Percentiles rank a stretch among this genome's conserved stretches.
Conservation (phyloP, 1,140 invertebrate species). For the Macrosteles quadrilineatus region DNA sequence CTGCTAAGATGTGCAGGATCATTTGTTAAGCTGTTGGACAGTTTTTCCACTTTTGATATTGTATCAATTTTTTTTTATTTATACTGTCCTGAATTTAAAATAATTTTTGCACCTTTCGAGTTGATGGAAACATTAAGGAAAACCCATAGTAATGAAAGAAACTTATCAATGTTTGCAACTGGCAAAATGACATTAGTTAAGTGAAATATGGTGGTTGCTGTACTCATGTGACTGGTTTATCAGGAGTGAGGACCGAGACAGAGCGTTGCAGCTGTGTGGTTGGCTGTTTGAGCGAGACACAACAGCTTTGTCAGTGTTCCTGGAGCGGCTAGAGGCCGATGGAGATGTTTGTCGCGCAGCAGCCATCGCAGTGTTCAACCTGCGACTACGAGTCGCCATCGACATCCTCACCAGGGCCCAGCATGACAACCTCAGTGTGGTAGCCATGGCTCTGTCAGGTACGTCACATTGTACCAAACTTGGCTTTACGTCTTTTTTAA, state of each 20-base stretch:
- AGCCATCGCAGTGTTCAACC: constrained; percentile 87
- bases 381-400: constrained; percentile 80
- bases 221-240: constrained; percentile 36
- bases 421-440: constrained; percentile 58
- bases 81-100: no score
- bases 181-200: no score
- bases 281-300: constrained; percentile 76
- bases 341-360: constrained; percentile 70
- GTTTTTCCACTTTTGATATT: neutral
- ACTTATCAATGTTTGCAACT: no score
- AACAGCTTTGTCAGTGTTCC: constrained; percentile 45
- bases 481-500: neutral
- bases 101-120: no score
- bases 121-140: no score
- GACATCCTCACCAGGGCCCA: constrained; percentile 74
- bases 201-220: no score
- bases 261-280: constrained; percentile 81
- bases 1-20: neutral
- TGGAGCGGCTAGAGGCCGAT: constrained; percentile 37
- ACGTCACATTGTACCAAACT: constrained; percentile 19
- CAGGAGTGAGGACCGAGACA: constrained; percentile 74
- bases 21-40: neutral
- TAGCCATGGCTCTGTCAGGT: constrained; percentile 85
- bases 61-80: neutral
- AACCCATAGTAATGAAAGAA: no score